Evolutionary conservation across 2,113 vertebrate species (phyloP), one percentile per base, ranked within the genome.

Genomic region (Melanerpes aurifrons): DNA sequence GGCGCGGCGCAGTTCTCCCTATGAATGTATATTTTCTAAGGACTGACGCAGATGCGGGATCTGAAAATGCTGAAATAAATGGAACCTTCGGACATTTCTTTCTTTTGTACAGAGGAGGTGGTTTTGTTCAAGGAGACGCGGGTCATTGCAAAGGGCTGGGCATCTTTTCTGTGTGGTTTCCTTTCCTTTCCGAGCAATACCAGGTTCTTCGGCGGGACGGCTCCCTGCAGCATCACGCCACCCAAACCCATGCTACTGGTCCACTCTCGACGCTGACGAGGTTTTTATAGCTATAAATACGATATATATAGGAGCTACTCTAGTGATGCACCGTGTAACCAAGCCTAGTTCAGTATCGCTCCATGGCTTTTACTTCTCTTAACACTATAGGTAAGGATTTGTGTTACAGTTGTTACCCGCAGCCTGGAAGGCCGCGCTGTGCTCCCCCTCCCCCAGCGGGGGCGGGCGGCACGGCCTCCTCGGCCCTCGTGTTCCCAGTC

Each of bases 1-100:
- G 31, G 91, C 18, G 71, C 93, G 29, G 86, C 74, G 59, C 95
- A 80, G 94, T 93, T 86, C 77, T 94, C 95, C 94, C 6, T 77
- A 96, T 98, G 98, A 98, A 98, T 98, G 98, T 98, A 98, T 98
- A 96, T 98, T 97, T 98, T 96, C 91, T 97, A 97, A 97, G 97
- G 97, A 98, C 98, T 98, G 97, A 97, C 83, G 2, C 94, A 93
- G 97, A 97, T 97, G 35, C 17, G 89, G 89, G 89, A 92, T 93
- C 94, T 95, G 96, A 93, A 97, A 97, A 96, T 96, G 95, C 94
- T 97, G 89, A 92, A 82, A 43, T 25, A 21, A 32, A 48, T 67
- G 86, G 93, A 97, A 96, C 95, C 87, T 97, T 96, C 81, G 88
- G 95, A 93, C 53, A 68, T 96, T 96, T 96, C 43, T 10, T 93